These are phyloP conservation scores for Anorthoa munda DNA, from an alignment of 2,888 invertebrate species.

Conservation along the genomic window DNA sequence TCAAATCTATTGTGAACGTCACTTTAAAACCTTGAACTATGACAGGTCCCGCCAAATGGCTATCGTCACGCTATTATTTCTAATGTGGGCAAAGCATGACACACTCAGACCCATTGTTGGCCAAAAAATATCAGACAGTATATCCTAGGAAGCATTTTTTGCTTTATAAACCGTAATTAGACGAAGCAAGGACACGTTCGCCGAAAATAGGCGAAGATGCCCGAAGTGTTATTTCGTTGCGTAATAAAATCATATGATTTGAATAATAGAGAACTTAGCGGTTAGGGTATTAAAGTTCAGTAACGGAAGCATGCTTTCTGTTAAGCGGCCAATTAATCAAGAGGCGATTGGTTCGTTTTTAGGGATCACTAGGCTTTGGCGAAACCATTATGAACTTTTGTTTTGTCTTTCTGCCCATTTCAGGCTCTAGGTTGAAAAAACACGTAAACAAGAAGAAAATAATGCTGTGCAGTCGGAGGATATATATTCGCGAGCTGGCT, in stretches of 20 bases:
- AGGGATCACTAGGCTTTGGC: constrained; percentile 4
- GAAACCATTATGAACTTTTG: not conserved
- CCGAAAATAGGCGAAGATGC: constrained; percentile 26
- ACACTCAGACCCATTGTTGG: constrained; percentile 74
- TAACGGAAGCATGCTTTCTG: constrained; percentile 47
- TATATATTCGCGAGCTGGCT: too few relatives aligned
- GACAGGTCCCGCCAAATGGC: constrained; percentile 78
- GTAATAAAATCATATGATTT: constrained; percentile 32
- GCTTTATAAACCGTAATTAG: constrained; percentile 62
- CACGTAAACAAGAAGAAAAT: too few relatives aligned
- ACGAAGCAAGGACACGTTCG: constrained; percentile 65
- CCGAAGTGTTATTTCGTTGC: constrained; percentile 28
- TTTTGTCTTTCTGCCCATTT: not conserved
- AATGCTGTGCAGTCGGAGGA: too few relatives aligned
- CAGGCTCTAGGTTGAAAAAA: too few relatives aligned
- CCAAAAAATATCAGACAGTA: constrained; percentile 72
- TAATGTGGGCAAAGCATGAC: constrained; percentile 81
- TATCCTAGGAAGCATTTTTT: constrained; percentile 75
- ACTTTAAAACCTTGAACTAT: constrained; percentile 84
- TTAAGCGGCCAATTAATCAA: constrained; percentile 41
- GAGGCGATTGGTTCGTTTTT: constrained; percentile 19
- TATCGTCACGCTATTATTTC: constrained; percentile 79
- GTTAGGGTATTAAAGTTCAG: constrained; percentile 5
- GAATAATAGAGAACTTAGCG: constrained; percentile 21
- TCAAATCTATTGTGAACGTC: constrained; percentile 67